phyloP scores from a whole-genome alignment of 2,888 invertebrate species.

The Watsonalla binaria region DNA sequence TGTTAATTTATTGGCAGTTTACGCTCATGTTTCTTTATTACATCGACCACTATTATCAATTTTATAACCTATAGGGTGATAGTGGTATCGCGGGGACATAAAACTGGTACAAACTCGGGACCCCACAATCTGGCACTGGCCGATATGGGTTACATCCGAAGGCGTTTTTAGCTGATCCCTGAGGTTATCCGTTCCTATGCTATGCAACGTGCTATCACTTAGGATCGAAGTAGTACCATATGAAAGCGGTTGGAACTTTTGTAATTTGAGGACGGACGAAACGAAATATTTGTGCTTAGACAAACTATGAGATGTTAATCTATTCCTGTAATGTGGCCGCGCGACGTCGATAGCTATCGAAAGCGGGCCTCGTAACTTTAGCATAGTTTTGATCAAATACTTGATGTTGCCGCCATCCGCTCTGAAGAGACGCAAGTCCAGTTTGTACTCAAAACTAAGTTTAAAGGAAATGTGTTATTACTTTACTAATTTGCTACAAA shows the following conservation, averaged over 20 bases:
- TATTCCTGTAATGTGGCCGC: slow-evolving; percentile 47
- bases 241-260: slow-evolving; percentile 38
- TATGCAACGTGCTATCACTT: slow-evolving; percentile 32
- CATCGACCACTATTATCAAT: slow-evolving; percentile 54
- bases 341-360: slow-evolving; percentile 37
- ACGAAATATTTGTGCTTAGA: slow-evolving; percentile 68
- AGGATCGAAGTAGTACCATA: slow-evolving; percentile 20
- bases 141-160: slow-evolving; percentile 37
- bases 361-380: slow-evolving; percentile 27
- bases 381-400: slow-evolving; percentile 24
- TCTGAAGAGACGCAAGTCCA: neutral
- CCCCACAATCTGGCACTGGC: slow-evolving; percentile 42
- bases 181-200: slow-evolving; percentile 17
- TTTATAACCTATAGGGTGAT: slow-evolving; percentile 57
- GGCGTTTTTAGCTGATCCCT: slow-evolving; percentile 35
- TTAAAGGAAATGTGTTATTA: no score
- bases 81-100: slow-evolving; percentile 60
- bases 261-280: slow-evolving; percentile 60
- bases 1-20: slow-evolving; percentile 44
- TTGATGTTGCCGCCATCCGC: slow-evolving; percentile 19
- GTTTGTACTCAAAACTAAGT: neutral
- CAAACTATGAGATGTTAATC: slow-evolving; percentile 52
- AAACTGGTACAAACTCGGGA: slow-evolving; percentile 58
- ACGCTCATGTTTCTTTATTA: slow-evolving; percentile 43
- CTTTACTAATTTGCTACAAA: no score